These are phyloP conservation scores for Gnatocerus cornutus DNA, from an alignment of 2,888 invertebrate genomes.

Conservation along the genomic window DNA sequence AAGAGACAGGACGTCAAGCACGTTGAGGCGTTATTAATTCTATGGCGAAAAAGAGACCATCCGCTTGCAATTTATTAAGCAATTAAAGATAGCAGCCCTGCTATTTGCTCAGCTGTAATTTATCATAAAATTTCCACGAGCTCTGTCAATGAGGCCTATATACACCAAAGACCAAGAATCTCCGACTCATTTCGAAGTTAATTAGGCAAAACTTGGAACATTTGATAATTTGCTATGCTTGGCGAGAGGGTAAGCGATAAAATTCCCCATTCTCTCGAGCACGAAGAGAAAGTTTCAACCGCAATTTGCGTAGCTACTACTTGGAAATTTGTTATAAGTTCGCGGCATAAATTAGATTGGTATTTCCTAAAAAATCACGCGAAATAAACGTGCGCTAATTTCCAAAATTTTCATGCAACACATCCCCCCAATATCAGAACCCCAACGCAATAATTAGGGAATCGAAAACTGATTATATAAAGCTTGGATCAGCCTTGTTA, in stretches of 20 bases:
- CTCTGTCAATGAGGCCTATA: conserved; percentile 52
- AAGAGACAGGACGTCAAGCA: conserved; percentile 15
- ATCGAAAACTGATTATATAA: conserved; percentile 63
- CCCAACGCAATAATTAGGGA: conserved; percentile 60
- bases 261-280: conserved; percentile 60
- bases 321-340: conserved; percentile 68
- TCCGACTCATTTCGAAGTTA: conserved; percentile 67
- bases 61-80: conserved; percentile 46
- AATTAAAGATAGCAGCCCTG: conserved; percentile 45
- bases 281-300: conserved; percentile 66
- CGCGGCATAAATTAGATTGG: conserved; percentile 66
- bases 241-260: conserved; percentile 64
- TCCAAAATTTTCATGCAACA: conserved; percentile 23
- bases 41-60: conserved; percentile 29
- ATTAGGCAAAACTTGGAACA: conserved; percentile 68
- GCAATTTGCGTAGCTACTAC: conserved; percentile 66
- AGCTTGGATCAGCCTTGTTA: conserved; percentile 58
- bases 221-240: conserved; percentile 65
- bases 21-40: conserved; percentile 32
- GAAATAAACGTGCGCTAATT: conserved; percentile 29
- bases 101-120: conserved; percentile 53
- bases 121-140: conserved; percentile 53
- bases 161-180: conserved; percentile 58
- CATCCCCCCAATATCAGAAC: conserved; percentile 4
- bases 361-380: conserved; percentile 29